Percentiles rank a stretch among this genome's conserved stretches.
These are phyloP conservation scores for Drosophila chauvacae DNA, from an alignment of 1,140 invertebrate genomes.

Conservation along the genomic window DNA sequence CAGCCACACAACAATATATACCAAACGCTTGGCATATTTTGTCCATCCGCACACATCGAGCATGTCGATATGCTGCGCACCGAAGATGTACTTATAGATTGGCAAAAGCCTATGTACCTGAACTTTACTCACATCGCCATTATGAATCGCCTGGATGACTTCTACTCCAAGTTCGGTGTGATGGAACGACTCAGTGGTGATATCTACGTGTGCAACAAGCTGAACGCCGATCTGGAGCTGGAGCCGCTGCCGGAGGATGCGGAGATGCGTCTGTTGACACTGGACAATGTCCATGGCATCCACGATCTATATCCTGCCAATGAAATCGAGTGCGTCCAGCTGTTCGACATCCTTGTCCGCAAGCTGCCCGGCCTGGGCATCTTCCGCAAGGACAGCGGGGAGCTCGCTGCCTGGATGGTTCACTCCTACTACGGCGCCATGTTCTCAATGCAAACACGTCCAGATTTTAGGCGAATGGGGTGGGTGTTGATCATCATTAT, in stretches of 20 bases:
- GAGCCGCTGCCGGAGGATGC: conserved; percentile 88
- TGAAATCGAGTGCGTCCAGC: conserved; percentile 92
- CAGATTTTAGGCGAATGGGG: conserved; percentile 92
- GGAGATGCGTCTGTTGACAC: conserved; percentile 89
- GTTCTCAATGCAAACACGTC: conserved; percentile 95
- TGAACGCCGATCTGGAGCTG: conserved; percentile 85
- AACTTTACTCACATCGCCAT: conserved; percentile 92
- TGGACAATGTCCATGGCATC: conserved; percentile 91
- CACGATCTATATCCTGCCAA: conserved; percentile 93
- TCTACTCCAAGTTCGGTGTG: conserved; percentile 86
- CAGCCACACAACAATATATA: conserved; percentile 91
- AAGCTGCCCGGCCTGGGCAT: conserved; percentile 91
- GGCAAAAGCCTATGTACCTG: conserved; percentile 91
- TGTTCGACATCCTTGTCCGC: conserved; percentile 91
- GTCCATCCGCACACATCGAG: conserved; percentile 90
- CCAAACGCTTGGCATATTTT: conserved; percentile 93
- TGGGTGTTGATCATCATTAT: conserved; percentile 63
- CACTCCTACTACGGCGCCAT: conserved; percentile 95
- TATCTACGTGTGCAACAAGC: conserved; percentile 89
- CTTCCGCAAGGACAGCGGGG: conserved; percentile 87
- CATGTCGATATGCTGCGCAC: conserved; percentile 88
- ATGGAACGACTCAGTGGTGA: conserved; percentile 91
- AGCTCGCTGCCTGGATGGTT: conserved; percentile 93
- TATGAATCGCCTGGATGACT: conserved; percentile 89
- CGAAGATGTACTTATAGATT: conserved; percentile 91